These are phyloP conservation scores for Salticus scenicus DNA, from an alignment of 2,888 invertebrate species.

Conservation along the genomic window DNA sequence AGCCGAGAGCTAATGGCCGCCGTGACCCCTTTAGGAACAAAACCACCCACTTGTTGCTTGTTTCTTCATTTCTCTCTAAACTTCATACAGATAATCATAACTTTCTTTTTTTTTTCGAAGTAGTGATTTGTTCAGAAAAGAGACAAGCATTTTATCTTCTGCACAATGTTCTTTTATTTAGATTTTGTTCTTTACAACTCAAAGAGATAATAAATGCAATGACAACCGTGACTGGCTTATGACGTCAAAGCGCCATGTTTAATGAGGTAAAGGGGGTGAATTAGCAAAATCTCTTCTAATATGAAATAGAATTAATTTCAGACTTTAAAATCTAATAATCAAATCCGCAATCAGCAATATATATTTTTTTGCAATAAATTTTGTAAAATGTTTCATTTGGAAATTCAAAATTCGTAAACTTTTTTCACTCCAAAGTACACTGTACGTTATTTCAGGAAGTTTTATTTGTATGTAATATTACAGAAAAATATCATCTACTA, in stretches of 20 bases:
- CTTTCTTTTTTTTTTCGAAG: background rate
- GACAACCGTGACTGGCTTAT: slow-evolving; percentile 1
- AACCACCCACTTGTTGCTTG: slow-evolving; percentile 20
- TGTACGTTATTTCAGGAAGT: too few relatives aligned
- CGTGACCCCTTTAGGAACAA: slow-evolving; percentile 48
- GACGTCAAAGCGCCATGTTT: background rate
- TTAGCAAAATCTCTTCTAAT: too few relatives aligned
- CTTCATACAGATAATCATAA: background rate
- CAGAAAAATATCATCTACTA: too few relatives aligned
- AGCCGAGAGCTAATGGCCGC: slow-evolving; percentile 52
- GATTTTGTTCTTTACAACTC: background rate
- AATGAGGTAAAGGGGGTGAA: background rate
- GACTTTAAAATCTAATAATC: too few relatives aligned
- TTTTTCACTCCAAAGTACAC: too few relatives aligned
- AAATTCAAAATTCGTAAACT: too few relatives aligned
- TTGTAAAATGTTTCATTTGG: too few relatives aligned
- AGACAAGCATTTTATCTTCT: background rate
- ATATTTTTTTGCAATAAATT: too few relatives aligned
- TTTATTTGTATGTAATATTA: too few relatives aligned
- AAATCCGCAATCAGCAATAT: too few relatives aligned
- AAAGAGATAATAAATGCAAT: background rate
- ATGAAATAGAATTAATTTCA: too few relatives aligned
- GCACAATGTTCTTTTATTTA: background rate
- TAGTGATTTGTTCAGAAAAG: background rate
- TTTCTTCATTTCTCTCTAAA: background rate